Percentiles rank a stretch among this genome's conserved stretches.
These are phyloP conservation scores for Amia ocellicauda DNA, from an alignment of 2,113 vertebrate species.

Conservation along the genomic window DNA sequence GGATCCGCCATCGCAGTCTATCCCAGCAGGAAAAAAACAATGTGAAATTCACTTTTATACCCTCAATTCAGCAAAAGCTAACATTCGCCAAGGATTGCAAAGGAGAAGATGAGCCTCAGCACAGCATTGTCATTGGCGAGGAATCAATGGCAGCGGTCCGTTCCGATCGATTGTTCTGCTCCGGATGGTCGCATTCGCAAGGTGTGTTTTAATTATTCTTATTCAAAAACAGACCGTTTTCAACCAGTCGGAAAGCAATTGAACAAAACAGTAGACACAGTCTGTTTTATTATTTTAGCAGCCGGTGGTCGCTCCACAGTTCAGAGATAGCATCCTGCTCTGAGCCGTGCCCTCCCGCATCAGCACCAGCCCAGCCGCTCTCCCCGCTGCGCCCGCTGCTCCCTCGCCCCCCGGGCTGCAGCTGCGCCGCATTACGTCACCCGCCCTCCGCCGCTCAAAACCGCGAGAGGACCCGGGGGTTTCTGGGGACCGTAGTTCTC, in stretches of 20 bases:
- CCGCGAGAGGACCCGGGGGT: background rate
- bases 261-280: no score
- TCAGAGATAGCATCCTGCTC: constrained; percentile 42
- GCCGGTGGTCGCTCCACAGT: constrained; percentile 5
- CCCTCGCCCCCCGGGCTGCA: constrained; percentile 18
- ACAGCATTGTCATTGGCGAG: constrained; percentile 7
- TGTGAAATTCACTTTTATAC: constrained; percentile 12
- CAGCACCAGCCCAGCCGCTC: constrained; percentile 47
- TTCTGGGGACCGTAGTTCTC: constrained; percentile 42
- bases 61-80: constrained; percentile 17
- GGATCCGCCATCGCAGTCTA: constrained; percentile 74
- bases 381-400: constrained; percentile 14
- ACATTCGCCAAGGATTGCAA: background rate
- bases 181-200: no score
- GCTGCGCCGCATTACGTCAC: constrained; percentile 39
- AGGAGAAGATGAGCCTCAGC: constrained; percentile 5
- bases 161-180: background rate
- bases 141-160: constrained; percentile 12
- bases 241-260: no score
- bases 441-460: constrained; percentile 7
- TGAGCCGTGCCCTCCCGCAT: constrained; percentile 42
- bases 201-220: no score
- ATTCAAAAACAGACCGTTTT: no score
- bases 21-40: constrained; percentile 8
- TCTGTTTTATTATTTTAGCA: background rate